These are phyloP conservation scores for Sipha maydis DNA, from an alignment of 2,888 invertebrate genomes.

Conservation along the genomic window DNA sequence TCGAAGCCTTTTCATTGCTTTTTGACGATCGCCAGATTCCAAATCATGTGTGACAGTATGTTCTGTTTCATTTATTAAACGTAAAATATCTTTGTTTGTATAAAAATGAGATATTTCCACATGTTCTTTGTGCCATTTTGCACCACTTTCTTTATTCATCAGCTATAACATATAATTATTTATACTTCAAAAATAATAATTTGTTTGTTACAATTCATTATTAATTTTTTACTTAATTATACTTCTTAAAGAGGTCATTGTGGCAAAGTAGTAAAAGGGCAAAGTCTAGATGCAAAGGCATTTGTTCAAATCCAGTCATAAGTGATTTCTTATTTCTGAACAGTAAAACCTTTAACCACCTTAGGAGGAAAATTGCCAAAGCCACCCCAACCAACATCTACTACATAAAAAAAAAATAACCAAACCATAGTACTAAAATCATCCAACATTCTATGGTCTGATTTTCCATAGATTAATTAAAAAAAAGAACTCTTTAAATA, in stretches of 20 bases:
- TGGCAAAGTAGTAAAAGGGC: no score
- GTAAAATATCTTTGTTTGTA: constrained; percentile 85
- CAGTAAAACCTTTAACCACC: no score
- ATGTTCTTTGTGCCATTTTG: constrained; percentile 80
- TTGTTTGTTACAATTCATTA: background rate
- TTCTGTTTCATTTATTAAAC: constrained; percentile 84
- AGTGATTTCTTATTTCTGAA: no score
- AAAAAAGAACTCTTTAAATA: no score
- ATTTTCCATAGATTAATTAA: no score
- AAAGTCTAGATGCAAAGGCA: no score
- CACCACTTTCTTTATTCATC: constrained; percentile 76
- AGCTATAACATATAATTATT: constrained; percentile 68
- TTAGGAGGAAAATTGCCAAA: no score
- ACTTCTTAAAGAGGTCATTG: background rate
- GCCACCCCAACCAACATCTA: no score
- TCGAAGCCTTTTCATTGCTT: constrained; percentile 86
- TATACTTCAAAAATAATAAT: background rate
- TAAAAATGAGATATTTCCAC: constrained; percentile 87
- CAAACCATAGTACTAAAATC: no score
- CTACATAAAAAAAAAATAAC: no score
- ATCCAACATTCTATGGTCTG: no score
- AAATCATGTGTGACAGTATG: constrained; percentile 76
- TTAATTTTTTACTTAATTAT: background rate
- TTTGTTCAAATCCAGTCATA: no score
- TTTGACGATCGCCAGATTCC: constrained; percentile 83